These are phyloP conservation scores for Sebastes hopkinsi DNA, from an alignment of 2,797 vertebrate genomes.

Conservation along the genomic window DNA sequence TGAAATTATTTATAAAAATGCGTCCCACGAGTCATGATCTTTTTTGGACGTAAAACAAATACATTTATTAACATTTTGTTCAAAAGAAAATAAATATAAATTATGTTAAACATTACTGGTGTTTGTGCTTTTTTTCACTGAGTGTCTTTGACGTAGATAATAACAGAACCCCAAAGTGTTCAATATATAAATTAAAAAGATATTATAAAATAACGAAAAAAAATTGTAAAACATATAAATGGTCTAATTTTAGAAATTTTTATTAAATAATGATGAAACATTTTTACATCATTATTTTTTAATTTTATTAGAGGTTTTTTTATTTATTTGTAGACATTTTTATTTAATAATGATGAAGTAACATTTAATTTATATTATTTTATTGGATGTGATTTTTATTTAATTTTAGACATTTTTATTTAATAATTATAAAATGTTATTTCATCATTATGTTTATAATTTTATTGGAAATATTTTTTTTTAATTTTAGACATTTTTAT, in stretches of 20 bases:
- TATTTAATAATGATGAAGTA: background rate
- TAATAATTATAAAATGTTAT: background rate
- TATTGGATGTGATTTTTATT: too few relatives aligned
- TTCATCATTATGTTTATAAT: background rate
- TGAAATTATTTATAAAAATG: slow-evolving; percentile 89
- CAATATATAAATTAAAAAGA: background rate
- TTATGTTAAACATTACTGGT: slow-evolving; percentile 83
- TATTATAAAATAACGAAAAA: background rate
- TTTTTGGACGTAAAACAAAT: slow-evolving; percentile 87
- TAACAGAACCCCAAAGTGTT: background rate
- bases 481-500: too few relatives aligned
- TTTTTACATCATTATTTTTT: background rate
- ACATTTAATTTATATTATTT: too few relatives aligned
- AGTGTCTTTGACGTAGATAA: background rate
- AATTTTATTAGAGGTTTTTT: too few relatives aligned
- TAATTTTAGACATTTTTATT: too few relatives aligned
- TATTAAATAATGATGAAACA: background rate
- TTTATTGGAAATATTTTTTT: too few relatives aligned
- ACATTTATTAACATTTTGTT: slow-evolving; percentile 88
- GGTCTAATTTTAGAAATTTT: background rate
- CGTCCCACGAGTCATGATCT: slow-evolving; percentile 87
- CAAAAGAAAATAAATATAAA: slow-evolving; percentile 89
- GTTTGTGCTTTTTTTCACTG: slow-evolving; percentile 57
- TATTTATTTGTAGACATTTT: too few relatives aligned
- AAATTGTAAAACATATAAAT: background rate